Conservation (phyloP, 1,140 invertebrate species). For the Lasioglossum baleicum region DNA sequence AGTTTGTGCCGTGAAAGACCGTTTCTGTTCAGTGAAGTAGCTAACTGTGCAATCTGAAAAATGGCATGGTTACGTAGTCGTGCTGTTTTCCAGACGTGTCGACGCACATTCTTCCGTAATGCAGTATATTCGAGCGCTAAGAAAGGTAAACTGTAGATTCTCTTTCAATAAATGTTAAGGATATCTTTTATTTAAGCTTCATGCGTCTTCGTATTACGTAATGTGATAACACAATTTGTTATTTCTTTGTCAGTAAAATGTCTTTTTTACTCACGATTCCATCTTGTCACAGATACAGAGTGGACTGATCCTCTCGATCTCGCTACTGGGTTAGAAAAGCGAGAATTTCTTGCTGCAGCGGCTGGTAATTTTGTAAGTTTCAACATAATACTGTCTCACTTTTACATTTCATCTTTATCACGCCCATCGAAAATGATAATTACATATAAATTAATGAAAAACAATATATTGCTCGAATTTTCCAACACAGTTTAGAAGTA, state of each 20-base stretch:
- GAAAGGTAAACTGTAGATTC: conserved; percentile 63
- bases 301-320: conserved; percentile 94
- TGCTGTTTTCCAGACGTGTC: conserved; percentile 77
- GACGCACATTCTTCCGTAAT: conserved; percentile 76
- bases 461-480: too few relatives aligned
- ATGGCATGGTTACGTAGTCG: conserved; percentile 83
- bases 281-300: conserved; percentile 74
- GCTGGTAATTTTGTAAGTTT: conserved; percentile 90
- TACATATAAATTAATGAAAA: background rate
- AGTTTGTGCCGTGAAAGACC: conserved; percentile 14
- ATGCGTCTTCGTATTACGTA: conserved; percentile 67
- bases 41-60: conserved; percentile 62
- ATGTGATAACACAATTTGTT: conserved; percentile 46
- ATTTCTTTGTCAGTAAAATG: conserved; percentile 15
- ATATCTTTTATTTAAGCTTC: background rate
- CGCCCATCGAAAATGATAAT: background rate
- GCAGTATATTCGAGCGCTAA: conserved; percentile 70
- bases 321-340: conserved; percentile 95
- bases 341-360: conserved; percentile 90
- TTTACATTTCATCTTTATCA: background rate
- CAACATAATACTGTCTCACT: background rate
- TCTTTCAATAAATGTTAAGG: background rate
- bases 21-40: background rate
- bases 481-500: background rate
- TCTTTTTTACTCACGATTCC: background rate